Conservation (phyloP, 30 jellyfish, hydroid and myxozoan genomes). For the Chrysaora quinquecirrha region DNA sequence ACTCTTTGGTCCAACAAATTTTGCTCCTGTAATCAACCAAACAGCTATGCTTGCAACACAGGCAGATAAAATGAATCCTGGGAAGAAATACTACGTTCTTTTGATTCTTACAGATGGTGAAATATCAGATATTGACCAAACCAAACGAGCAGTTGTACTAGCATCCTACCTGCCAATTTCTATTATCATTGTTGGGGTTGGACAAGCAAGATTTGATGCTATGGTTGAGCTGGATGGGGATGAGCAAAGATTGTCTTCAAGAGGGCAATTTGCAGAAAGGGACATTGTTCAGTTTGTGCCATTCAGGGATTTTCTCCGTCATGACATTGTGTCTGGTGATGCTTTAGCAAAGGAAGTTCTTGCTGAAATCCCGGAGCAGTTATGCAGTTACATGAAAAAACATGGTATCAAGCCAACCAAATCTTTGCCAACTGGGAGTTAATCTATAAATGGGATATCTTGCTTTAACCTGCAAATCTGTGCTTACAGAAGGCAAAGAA, state of each 20-base stretch:
- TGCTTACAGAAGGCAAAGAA: no score
- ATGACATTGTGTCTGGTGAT: slow-evolving; percentile 75
- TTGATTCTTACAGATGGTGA: slow-evolving; percentile 93
- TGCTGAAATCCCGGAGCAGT: slow-evolving; percentile 89
- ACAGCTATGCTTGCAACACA: slow-evolving; percentile 73
- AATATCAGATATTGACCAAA: slow-evolving; percentile 82
- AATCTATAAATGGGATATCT: no score
- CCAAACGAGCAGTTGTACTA: slow-evolving; percentile 78
- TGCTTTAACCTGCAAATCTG: no score
- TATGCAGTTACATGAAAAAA: slow-evolving; percentile 71
- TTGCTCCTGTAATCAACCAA: slow-evolving; percentile 83
- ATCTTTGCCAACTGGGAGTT: no score
- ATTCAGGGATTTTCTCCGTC: slow-evolving; percentile 55
- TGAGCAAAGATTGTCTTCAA: slow-evolving; percentile 34
- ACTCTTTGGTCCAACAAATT: slow-evolving; percentile 96
- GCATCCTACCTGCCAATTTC: slow-evolving; percentile 92
- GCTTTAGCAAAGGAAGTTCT: slow-evolving; percentile 82
- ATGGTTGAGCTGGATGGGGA: slow-evolving; percentile 97
- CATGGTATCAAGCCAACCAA: slow-evolving; percentile 69
- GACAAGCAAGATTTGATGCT: slow-evolving; percentile 90
- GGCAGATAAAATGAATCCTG: slow-evolving; percentile 49
- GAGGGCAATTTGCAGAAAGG: slow-evolving; percentile 83
- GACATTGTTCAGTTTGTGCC: slow-evolving; percentile 99
- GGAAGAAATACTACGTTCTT: slow-evolving; percentile 71
- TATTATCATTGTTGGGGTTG: slow-evolving; percentile 96